Evolutionary conservation across 1,140 invertebrate genomes (phyloP).

Genomic region (Anthonomus grandis): DNA sequence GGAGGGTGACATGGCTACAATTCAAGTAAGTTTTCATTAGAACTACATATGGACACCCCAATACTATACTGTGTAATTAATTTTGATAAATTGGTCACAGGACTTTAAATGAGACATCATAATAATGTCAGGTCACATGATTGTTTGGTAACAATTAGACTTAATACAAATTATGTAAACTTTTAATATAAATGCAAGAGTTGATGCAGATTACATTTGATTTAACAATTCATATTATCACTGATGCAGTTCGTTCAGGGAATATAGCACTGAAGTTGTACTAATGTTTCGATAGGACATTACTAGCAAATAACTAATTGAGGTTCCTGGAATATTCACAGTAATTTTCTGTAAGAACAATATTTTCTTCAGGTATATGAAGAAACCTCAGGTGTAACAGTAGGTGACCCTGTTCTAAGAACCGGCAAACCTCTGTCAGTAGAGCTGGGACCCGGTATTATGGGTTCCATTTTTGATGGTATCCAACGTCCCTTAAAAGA

Average conservation of each 20-base stretch:
- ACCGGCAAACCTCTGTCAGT: conserved; percentile 98
- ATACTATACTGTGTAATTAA: background rate
- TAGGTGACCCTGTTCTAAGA: conserved; percentile 96
- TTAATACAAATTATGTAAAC: too few species aligned
- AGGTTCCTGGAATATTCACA: background rate
- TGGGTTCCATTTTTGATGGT: conserved; percentile 99
- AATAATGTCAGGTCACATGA: conserved; percentile 10
- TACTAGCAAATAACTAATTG: background rate
- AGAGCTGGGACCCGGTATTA: conserved; percentile 98
- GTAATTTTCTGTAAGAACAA: too few species aligned
- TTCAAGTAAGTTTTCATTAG: conserved; percentile 71
- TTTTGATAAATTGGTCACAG: background rate
- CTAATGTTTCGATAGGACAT: too few species aligned
- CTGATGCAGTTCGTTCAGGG: too few species aligned
- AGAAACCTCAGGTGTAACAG: conserved; percentile 99
- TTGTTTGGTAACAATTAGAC: too few species aligned
- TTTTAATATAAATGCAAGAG: too few species aligned
- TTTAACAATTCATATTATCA: too few species aligned
- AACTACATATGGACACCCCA: background rate
- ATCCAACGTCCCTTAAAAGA: conserved; percentile 98
- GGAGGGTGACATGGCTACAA: conserved; percentile 99
- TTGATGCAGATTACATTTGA: too few species aligned
- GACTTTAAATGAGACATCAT: conserved; percentile 7
- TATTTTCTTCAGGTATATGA: conserved; percentile 67
- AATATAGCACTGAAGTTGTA: background rate